These are phyloP conservation scores for Ranitomeya imitator DNA, from an alignment of 2,113 vertebrate species.

Conservation along the genomic window DNA sequence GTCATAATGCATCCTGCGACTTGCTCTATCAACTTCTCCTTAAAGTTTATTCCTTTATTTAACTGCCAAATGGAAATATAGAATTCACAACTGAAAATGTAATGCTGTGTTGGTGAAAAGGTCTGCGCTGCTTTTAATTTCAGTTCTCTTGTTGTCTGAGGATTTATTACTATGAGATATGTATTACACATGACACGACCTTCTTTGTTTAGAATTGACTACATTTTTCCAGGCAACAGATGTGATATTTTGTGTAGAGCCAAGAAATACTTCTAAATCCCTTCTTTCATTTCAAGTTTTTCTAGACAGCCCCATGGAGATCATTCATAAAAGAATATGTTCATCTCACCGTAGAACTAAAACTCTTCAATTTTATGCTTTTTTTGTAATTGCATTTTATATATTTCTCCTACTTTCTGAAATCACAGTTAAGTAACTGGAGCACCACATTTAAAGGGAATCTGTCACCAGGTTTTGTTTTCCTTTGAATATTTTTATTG, in stretches of 20 bases:
- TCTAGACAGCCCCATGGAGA: not conserved
- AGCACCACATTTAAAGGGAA: not conserved
- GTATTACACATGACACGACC: not conserved
- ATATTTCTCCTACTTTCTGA: not conserved
- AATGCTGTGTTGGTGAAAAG: not conserved
- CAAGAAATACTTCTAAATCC: not conserved
- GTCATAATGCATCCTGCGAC: not conserved
- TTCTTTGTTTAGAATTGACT: constrained; percentile 2
- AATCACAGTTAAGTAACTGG: not conserved
- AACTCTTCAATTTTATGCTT: not conserved
- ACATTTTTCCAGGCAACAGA: constrained; percentile 23
- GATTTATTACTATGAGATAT: constrained; percentile 21
- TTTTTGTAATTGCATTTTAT: not conserved
- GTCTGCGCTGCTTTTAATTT: not conserved
- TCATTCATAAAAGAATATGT: not conserved
- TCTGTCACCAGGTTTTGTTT: too few species aligned
- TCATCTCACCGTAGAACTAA: not conserved
- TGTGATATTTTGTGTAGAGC: constrained; percentile 1
- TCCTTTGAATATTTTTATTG: too few species aligned
- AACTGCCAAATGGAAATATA: constrained; percentile 6
- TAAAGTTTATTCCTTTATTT: constrained; percentile 22
- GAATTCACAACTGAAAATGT: constrained; percentile 22
- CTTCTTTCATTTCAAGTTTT: not conserved
- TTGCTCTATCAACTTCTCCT: not conserved
- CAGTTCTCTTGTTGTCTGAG: too few species aligned